A percentile compares a stretch with the other conserved stretches of the same genome.
Conservation (phyloP, 2,888 invertebrate species). For the Acleris laterana region DNA sequence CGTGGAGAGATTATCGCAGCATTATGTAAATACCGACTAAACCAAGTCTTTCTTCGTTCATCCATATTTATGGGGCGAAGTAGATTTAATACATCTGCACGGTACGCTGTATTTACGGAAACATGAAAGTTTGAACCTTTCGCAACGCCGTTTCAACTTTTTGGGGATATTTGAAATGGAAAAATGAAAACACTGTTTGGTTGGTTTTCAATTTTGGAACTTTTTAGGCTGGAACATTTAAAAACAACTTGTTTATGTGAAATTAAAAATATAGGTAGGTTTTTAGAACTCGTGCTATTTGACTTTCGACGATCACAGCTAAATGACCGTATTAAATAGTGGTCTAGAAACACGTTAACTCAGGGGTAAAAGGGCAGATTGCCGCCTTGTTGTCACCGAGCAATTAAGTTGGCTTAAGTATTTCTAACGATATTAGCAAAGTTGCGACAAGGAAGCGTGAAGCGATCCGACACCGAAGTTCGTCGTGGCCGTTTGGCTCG, state of each 20-base stretch:
- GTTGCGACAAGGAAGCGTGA: slow-evolving; percentile 60
- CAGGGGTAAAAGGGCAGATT: slow-evolving; percentile 42
- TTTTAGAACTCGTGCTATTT: no score
- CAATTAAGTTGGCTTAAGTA: slow-evolving; percentile 62
- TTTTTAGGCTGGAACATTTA: no score
- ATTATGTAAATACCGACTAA: slow-evolving; percentile 44
- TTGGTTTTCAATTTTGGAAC: no score
- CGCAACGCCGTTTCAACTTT: neutral
- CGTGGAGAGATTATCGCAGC: slow-evolving; percentile 43
- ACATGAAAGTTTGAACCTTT: neutral
- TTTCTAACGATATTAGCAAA: slow-evolving; percentile 67
- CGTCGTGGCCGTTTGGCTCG: slow-evolving; percentile 65
- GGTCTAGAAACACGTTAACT: neutral
- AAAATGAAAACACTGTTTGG: neutral
- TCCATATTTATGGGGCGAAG: slow-evolving; percentile 40
- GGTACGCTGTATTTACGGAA: neutral
- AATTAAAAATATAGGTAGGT: no score
- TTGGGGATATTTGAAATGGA: neutral
- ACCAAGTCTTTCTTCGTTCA: slow-evolving; percentile 37
- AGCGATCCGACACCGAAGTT: slow-evolving; percentile 64
- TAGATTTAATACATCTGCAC: slow-evolving; percentile 29
- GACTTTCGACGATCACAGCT: neutral
- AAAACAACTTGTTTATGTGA: no score
- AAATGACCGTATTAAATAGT: neutral
- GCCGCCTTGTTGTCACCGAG: slow-evolving; percentile 51